These are phyloP conservation scores for Sinosuthora webbiana DNA, from an alignment of 2,113 vertebrate genomes.

Conservation along the genomic window DNA sequence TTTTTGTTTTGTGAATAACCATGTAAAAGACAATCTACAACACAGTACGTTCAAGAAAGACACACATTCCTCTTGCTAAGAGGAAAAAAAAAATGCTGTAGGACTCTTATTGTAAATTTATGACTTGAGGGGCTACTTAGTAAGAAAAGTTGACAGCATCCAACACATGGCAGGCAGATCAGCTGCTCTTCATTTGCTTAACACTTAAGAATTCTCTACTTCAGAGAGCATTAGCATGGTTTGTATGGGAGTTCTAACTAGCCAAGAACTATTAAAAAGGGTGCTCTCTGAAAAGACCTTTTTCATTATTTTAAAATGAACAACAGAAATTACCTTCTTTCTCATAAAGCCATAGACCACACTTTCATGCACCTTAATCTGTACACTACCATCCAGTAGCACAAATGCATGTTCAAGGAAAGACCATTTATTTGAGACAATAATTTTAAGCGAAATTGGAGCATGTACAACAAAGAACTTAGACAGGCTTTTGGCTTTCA, in stretches of 20 bases:
- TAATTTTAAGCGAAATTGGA: neutral
- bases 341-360: neutral
- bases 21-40: neutral
- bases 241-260: neutral
- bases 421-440: neutral
- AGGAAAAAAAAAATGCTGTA: neutral
- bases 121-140: neutral
- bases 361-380: neutral
- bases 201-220: neutral
- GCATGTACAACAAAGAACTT: neutral
- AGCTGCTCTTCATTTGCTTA: neutral
- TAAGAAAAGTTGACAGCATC: neutral
- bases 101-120: neutral
- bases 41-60: neutral
- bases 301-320: neutral
- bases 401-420: neutral
- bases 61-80: fast-evolving
- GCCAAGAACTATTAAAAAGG: neutral
- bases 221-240: neutral
- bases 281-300: neutral
- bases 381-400: neutral
- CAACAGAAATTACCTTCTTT: neutral
- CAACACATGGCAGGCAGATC: neutral
- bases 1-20: neutral
- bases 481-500: neutral